phyloP scores from a whole-genome alignment of 2,797 vertebrate species.

The Crenuchus spilurus region DNA sequence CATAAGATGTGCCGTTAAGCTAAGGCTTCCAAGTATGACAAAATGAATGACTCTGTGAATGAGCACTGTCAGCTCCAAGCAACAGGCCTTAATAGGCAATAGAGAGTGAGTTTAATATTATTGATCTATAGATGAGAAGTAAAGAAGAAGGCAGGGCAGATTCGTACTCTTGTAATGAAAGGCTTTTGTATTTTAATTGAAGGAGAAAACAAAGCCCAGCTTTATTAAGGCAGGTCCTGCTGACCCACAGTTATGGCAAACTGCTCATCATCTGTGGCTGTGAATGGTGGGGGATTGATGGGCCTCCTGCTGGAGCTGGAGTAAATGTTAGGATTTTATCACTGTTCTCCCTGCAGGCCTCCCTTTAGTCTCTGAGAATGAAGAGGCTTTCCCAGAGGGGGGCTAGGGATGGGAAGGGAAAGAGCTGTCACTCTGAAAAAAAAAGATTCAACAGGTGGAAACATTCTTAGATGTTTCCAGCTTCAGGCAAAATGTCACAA shows the following conservation, averaged over 20 bases:
- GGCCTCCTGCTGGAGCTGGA: conserved; percentile 28
- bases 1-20: not conserved
- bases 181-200: conserved; percentile 65
- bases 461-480: no score
- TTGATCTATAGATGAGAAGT: not conserved
- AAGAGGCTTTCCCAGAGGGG: conserved; percentile 46
- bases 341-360: conserved; percentile 47
- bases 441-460: no score
- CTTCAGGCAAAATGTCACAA: no score
- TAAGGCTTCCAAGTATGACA: not conserved
- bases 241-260: conserved; percentile 57
- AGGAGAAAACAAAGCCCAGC: conserved; percentile 58
- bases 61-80: not conserved
- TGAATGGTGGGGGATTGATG: conserved; percentile 18
- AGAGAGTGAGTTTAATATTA: not conserved
- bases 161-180: conserved; percentile 16
- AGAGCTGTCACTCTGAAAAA: not conserved
- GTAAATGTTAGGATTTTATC: conserved; percentile 47
- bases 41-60: not conserved
- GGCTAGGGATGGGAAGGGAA: not conserved
- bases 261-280: conserved; percentile 19
- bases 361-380: conserved; percentile 54
- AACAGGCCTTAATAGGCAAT: not conserved
- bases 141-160: not conserved
- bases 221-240: conserved; percentile 60